Percentiles rank a stretch among this genome's conserved stretches.
phyloP scores from a whole-genome alignment of 2,113 vertebrate species.

The Scytalopus superciliaris region DNA sequence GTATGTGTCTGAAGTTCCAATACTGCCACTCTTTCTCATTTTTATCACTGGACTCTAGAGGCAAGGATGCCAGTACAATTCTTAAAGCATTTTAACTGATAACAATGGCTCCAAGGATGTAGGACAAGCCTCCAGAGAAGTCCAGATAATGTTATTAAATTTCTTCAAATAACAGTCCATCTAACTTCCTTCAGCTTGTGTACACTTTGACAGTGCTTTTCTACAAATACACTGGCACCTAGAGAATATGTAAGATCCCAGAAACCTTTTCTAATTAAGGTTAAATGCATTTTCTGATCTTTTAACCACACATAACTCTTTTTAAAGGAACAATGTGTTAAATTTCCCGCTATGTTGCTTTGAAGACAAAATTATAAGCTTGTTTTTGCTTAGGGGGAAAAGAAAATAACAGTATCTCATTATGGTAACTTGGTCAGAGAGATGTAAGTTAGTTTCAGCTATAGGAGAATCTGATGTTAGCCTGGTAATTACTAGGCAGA shows the following conservation, averaged over 20 bases:
- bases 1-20: not conserved
- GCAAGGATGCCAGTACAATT: not conserved
- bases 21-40: not conserved
- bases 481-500: constrained; percentile 75
- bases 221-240: not conserved
- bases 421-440: constrained; percentile 54
- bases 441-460: constrained; percentile 63
- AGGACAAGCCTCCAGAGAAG: not conserved
- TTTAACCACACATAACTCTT: not conserved
- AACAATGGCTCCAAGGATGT: not conserved
- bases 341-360: not conserved
- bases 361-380: not conserved
- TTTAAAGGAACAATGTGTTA: not conserved
- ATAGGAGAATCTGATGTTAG: constrained; percentile 72
- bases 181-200: not conserved
- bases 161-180: not conserved
- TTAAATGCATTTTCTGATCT: not conserved
- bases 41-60: not conserved
- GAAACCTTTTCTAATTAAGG: not conserved
- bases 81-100: not conserved
- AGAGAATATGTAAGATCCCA: not conserved
- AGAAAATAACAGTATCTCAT: constrained; percentile 21
- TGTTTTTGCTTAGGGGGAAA: not conserved
- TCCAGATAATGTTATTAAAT: not conserved
- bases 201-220: not conserved